Conservation (phyloP, 2,113 vertebrate species). For the Tragelaphus strepsiceros region DNA sequence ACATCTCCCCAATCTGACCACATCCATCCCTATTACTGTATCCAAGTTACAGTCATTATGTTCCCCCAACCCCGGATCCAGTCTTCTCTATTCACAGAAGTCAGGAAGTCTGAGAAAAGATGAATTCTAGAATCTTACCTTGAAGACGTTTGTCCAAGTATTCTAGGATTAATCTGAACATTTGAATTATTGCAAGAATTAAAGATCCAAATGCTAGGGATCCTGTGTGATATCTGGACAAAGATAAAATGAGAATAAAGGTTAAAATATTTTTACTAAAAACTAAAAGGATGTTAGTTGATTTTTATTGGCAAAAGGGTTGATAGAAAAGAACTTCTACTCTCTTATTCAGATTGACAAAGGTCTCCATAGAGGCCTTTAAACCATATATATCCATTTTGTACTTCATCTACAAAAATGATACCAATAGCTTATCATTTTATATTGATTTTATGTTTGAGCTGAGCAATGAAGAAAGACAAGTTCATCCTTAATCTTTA, state of each 20-base stretch:
- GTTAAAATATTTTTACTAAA: background rate
- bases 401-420: background rate
- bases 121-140: conserved; percentile 78
- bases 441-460: background rate
- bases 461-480: background rate
- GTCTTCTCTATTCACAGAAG: background rate
- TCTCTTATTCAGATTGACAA: background rate
- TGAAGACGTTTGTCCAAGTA: conserved; percentile 92
- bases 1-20: background rate
- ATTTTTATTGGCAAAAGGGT: background rate
- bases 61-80: background rate
- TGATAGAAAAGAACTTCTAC: background rate
- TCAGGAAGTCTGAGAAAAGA: background rate
- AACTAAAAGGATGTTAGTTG: background rate
- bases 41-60: background rate
- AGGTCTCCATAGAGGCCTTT: background rate
- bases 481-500: background rate
- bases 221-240: conserved; percentile 93
- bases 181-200: conserved; percentile 90
- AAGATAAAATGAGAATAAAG: conserved; percentile 45
- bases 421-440: background rate
- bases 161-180: conserved; percentile 88
- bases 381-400: background rate
- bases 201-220: conserved; percentile 95
- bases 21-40: background rate